Conservation (phyloP, 2,113 vertebrate species). For the Hippocampus guttulatus region DNA sequence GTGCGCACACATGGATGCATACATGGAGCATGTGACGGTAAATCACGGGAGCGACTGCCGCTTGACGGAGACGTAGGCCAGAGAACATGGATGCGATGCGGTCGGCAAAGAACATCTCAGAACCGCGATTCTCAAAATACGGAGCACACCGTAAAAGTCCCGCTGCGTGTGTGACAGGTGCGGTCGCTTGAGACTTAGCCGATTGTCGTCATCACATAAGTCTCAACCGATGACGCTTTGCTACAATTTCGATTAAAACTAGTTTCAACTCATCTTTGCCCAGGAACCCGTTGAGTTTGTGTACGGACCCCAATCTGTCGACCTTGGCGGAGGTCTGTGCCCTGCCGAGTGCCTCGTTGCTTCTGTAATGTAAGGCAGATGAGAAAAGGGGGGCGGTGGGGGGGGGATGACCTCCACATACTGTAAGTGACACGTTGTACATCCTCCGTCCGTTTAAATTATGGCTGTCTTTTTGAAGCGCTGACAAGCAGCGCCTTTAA, state of each 20-base stretch:
- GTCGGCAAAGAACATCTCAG: constrained; percentile 18
- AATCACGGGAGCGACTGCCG: constrained; percentile 42
- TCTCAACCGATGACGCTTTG: too few species aligned
- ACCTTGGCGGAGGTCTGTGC: background rate
- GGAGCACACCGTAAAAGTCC: background rate
- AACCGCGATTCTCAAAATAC: background rate
- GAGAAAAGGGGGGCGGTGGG: background rate
- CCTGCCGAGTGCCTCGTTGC: background rate
- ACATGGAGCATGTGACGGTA: constrained; percentile 39
- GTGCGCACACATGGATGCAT: constrained; percentile 39
- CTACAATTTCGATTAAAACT: background rate
- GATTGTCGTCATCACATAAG: background rate
- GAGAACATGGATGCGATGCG: constrained; percentile 46
- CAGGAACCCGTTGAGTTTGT: background rate
- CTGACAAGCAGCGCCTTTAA: constrained; percentile 18
- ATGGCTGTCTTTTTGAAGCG: constrained; percentile 24
- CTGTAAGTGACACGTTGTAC: constrained; percentile 37
- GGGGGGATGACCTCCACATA: background rate
- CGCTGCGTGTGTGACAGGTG: background rate
- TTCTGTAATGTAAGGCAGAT: constrained; percentile 1
- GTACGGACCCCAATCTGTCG: background rate
- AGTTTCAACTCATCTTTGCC: background rate
- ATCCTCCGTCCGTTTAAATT: constrained; percentile 18
- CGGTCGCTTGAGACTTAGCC: background rate
- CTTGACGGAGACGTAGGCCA: constrained; percentile 36